phyloP scores from a whole-genome alignment of 2,888 invertebrate species.

The Acleris sparsana region DNA sequence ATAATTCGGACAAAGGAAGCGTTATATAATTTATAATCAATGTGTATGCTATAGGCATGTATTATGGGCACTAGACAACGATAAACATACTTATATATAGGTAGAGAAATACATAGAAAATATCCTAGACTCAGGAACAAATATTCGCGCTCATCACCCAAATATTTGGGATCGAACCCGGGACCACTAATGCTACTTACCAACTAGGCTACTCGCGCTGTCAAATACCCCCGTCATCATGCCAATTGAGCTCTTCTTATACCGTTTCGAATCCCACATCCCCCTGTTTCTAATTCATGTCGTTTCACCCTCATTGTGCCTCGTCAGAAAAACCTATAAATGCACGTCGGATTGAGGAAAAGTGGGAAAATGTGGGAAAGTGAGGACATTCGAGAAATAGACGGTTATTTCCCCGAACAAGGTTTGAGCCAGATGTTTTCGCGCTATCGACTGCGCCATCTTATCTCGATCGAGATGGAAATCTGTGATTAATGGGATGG shows the following conservation, averaged over 20 bases:
- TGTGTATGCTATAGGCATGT: too few species aligned
- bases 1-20: too few species aligned
- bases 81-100: too few species aligned
- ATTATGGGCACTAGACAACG: too few species aligned
- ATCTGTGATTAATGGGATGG: constrained; percentile 24
- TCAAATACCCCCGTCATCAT: neutral
- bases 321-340: constrained; percentile 22
- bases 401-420: constrained; percentile 16
- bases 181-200: too few species aligned
- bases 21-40: too few species aligned
- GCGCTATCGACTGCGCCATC: constrained; percentile 8
- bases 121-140: too few species aligned
- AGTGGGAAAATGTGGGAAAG: constrained; percentile 6
- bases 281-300: constrained; percentile 1
- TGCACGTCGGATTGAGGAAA: constrained; percentile 25
- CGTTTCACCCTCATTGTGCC: constrained; percentile 10
- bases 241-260: constrained; percentile 4
- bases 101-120: too few species aligned
- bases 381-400: constrained; percentile 22
- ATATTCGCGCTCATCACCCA: too few species aligned
- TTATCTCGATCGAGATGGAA: constrained; percentile 21
- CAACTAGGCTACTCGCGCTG: too few species aligned
- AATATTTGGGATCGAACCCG: too few species aligned
- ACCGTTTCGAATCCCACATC: neutral
- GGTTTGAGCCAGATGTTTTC: constrained; percentile 21